A percentile compares a stretch with the other conserved stretches of the same genome.
These are phyloP conservation scores for Acanthococcus lagerstroemiae DNA, from an alignment of 2,888 invertebrate genomes.

Conservation along the genomic window DNA sequence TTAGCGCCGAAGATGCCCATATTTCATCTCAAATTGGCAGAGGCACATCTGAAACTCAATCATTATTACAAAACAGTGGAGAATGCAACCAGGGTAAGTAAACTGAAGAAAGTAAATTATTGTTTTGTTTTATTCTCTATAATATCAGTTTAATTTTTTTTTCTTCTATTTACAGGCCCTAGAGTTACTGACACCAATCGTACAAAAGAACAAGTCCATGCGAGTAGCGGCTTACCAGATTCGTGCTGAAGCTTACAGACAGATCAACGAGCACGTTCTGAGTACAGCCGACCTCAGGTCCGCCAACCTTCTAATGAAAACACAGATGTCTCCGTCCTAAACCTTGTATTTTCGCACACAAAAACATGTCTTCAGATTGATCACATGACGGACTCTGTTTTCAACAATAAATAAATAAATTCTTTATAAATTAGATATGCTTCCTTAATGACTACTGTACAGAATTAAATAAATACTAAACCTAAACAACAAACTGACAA, in stretches of 20 bases:
- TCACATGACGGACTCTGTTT: too few relatives aligned
- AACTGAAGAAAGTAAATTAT: neutral
- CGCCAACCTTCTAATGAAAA: too few relatives aligned
- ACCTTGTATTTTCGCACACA: too few relatives aligned
- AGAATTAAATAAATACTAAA: too few relatives aligned
- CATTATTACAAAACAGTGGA: conserved; percentile 62
- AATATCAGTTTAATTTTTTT: too few relatives aligned
- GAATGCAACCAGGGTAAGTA: conserved; percentile 48
- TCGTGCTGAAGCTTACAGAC: conserved; percentile 10
- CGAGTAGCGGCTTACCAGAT: conserved; percentile 28
- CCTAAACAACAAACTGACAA: too few relatives aligned
- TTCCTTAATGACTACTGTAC: too few relatives aligned
- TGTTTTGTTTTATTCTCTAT: neutral
- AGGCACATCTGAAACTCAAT: conserved; percentile 64
- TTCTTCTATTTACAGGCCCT: conserved; percentile 24
- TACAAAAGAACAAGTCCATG: conserved; percentile 18
- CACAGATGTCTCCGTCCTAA: too few relatives aligned
- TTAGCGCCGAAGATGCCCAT: conserved; percentile 60
- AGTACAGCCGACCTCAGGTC: neutral
- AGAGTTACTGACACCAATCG: conserved; percentile 28
- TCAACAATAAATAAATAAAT: too few relatives aligned
- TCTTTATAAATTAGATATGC: too few relatives aligned
- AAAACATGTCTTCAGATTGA: too few relatives aligned
- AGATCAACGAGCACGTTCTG: neutral
- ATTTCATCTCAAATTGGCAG: conserved; percentile 65